Conservation (phyloP, 2,797 vertebrate genomes). For the Macroramphosus scolopax region DNA sequence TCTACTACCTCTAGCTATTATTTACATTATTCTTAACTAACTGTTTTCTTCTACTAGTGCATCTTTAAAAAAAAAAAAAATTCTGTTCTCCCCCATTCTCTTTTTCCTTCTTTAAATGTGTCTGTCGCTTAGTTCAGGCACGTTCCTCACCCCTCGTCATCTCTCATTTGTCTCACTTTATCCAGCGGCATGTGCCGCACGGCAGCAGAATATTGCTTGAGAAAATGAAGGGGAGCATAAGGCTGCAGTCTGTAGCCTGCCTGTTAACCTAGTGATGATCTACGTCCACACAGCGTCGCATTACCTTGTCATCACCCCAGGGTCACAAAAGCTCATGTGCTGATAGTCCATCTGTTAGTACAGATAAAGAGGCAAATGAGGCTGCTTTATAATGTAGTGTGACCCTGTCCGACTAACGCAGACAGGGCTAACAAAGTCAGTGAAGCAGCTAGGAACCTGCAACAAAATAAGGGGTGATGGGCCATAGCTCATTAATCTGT, state of each 20-base stretch:
- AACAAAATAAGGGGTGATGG: conserved; percentile 59
- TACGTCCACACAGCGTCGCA: conserved; percentile 64
- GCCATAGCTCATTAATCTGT: conserved; percentile 73
- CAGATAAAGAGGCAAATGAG: conserved; percentile 75
- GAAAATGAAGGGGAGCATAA: conserved; percentile 70
- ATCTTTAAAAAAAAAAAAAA: no score
- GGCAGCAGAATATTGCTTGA: conserved; percentile 52
- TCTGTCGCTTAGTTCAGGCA: conserved; percentile 40
- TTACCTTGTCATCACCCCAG: conserved; percentile 69
- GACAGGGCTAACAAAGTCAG: conserved; percentile 47
- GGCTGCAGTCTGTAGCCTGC: conserved; percentile 54
- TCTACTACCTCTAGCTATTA: conserved; percentile 30
- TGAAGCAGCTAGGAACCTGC: conserved; percentile 61
- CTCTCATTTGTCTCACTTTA: conserved; percentile 67
- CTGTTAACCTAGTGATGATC: conserved; percentile 74
- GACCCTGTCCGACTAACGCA: conserved; percentile 63
- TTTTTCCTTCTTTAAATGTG: no score
- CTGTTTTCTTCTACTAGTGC: conserved; percentile 7
- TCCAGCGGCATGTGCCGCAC: conserved; percentile 41
- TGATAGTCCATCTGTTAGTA: conserved; percentile 75
- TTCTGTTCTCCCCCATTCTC: conserved; percentile 7
- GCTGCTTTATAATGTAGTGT: conserved; percentile 66
- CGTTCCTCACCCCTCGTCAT: conserved; percentile 50
- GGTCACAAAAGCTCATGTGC: conserved; percentile 64
- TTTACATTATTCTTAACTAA: conserved; percentile 29